Conservation (phyloP, 2,888 invertebrate species). For the Ophioninae sp. region DNA sequence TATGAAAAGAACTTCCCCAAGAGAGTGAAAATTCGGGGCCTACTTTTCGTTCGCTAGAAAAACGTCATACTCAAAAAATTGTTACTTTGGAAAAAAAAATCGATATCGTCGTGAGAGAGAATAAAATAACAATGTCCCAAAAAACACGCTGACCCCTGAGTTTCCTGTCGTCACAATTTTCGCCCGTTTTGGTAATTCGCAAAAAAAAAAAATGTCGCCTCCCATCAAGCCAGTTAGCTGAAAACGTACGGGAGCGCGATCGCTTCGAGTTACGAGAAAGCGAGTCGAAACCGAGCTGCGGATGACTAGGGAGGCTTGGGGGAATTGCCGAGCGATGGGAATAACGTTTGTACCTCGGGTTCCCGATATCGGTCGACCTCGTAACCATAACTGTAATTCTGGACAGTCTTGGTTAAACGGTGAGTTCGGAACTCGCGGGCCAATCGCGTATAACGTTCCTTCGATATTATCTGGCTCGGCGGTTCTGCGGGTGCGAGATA, state of each 20-base stretch:
- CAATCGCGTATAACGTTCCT: conserved; percentile 51
- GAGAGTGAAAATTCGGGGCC: too few species aligned
- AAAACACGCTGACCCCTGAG: neutral
- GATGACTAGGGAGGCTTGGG: neutral
- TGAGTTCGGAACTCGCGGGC: conserved; percentile 49
- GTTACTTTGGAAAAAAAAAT: too few species aligned
- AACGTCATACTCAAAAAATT: too few species aligned
- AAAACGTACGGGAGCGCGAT: neutral
- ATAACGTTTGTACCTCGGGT: neutral
- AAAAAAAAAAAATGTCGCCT: neutral
- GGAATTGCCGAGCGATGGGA: neutral
- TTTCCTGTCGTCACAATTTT: neutral
- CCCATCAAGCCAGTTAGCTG: neutral
- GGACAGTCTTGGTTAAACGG: conserved; percentile 17
- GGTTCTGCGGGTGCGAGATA: neutral
- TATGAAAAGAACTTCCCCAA: too few species aligned
- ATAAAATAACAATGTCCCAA: too few species aligned
- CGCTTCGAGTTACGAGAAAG: neutral
- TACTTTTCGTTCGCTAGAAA: too few species aligned
- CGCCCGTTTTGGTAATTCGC: neutral
- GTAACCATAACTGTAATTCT: conserved; percentile 37
- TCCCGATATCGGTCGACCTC: neutral
- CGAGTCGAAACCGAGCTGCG: too few species aligned
- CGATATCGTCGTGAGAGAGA: too few species aligned
- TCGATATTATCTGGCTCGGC: neutral